A percentile compares a stretch with the other conserved stretches of the same genome.
Evolutionary conservation across 2,797 vertebrate species (phyloP).

Genomic region (Argya squamiceps): DNA sequence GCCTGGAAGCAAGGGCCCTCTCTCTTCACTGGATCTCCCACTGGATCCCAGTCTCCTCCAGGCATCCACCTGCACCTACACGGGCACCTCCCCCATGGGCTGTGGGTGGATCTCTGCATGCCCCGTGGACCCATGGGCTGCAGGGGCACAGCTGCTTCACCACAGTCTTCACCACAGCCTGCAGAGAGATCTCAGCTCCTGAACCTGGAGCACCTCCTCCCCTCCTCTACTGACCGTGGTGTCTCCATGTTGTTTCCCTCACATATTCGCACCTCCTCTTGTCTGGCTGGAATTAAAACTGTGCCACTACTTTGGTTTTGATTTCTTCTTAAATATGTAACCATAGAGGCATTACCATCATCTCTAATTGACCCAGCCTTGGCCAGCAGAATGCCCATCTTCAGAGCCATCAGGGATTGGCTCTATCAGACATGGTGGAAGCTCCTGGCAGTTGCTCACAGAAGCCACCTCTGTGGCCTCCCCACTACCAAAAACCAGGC

Average conservation of each 20-base stretch:
- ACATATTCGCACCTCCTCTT: background rate
- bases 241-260: background rate
- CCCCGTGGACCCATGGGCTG: background rate
- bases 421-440: background rate
- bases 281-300: background rate
- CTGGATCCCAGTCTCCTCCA: background rate
- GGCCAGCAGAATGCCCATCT: accelerated
- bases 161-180: background rate
- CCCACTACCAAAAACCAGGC: accelerated
- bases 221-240: background rate
- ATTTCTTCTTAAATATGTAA: background rate
- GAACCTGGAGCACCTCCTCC: background rate
- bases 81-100: background rate
- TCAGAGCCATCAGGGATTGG: background rate
- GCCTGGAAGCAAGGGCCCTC: background rate
- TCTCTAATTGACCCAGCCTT: background rate
- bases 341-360: background rate
- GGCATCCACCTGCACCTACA: accelerated
- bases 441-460: background rate
- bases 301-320: background rate
- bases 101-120: no score
- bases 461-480: background rate
- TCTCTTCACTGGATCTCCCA: background rate
- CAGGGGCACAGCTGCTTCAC: background rate
- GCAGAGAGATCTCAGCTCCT: background rate